A percentile compares a stretch with the other conserved stretches of the same genome.
Conservation (phyloP, 2,888 invertebrate genomes). For the Himalopsyche kuldschensis region DNA sequence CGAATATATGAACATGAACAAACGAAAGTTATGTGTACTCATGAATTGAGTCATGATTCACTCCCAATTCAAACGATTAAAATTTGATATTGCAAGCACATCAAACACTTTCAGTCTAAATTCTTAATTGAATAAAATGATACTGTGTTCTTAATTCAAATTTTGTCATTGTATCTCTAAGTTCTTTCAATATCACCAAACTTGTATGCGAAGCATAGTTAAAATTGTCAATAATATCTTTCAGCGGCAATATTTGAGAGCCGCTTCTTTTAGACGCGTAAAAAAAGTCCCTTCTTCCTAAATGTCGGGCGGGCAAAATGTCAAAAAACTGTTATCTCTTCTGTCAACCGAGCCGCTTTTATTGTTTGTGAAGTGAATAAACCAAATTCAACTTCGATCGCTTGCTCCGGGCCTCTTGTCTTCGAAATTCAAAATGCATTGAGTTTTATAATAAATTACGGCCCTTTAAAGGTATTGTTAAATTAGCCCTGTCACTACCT, state of each 20-base stretch:
- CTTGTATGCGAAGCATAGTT: no score
- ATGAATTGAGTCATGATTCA: no score
- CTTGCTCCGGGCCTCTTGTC: background rate
- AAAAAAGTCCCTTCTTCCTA: background rate
- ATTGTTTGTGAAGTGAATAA: background rate
- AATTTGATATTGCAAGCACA: no score
- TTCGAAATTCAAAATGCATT: background rate
- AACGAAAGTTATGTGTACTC: no score
- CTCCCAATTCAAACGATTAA: no score
- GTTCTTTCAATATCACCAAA: no score
- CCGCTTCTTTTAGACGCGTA: background rate
- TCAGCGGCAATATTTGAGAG: background rate
- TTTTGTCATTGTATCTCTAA: no score
- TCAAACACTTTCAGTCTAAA: no score
- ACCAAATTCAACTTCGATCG: background rate
- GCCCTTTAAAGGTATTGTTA: background rate
- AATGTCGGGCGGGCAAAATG: slow-evolving; percentile 27
- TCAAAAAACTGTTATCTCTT: slow-evolving; percentile 37
- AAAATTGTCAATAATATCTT: no score
- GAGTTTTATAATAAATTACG: background rate
- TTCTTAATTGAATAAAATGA: no score
- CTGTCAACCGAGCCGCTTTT: slow-evolving; percentile 35
- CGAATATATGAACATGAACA: no score
- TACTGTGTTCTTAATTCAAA: no score
- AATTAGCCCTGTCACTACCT: background rate